Conservation (phyloP, 2,113 vertebrate species). For the Aegithalos caudatus region DNA sequence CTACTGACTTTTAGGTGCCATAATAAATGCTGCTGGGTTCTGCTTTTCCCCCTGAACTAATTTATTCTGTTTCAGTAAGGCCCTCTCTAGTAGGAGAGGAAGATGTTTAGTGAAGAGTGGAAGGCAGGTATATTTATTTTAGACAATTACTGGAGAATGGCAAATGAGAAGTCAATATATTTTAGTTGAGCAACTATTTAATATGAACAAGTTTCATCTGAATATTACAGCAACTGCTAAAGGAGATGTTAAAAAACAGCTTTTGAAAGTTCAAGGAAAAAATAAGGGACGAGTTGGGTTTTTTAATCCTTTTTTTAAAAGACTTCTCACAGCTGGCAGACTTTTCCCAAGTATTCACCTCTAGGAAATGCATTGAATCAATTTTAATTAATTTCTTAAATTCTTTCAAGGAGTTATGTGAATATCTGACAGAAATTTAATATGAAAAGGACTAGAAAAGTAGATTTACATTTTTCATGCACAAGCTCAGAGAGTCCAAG, state of each 20-base stretch:
- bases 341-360: not conserved
- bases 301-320: not conserved
- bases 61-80: not conserved
- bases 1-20: not conserved
- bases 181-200: not conserved
- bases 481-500: not conserved
- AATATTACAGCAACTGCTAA: not conserved
- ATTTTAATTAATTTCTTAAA: not conserved
- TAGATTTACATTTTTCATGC: not conserved
- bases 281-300: not conserved
- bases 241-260: not conserved
- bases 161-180: not conserved
- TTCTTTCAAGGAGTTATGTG: not conserved
- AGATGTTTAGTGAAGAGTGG: not conserved
- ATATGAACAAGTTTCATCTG: not conserved
- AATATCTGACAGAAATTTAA: not conserved
- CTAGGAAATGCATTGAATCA: not conserved
- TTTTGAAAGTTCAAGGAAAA: not conserved
- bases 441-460: not conserved
- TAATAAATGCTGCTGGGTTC: not conserved
- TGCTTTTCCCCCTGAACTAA: not conserved
- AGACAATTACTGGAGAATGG: not conserved
- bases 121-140: not conserved
- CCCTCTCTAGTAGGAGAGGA: not conserved
- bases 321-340: not conserved